These are phyloP conservation scores for Samia ricini DNA, from an alignment of 1,140 invertebrate species.

Conservation along the genomic window DNA sequence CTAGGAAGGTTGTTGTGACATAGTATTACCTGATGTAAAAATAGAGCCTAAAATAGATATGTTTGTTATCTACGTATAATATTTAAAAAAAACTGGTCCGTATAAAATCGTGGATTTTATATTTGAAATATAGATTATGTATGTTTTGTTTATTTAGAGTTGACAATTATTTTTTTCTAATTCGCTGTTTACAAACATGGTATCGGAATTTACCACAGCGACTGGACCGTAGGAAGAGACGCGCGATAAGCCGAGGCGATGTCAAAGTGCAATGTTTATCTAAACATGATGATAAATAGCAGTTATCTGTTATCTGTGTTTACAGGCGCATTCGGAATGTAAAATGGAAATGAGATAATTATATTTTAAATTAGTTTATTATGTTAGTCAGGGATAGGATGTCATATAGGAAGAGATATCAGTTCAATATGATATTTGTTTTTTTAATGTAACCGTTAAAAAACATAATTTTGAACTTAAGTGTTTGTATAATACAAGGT, in stretches of 20 bases:
- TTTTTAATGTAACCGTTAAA: no score
- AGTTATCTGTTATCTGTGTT: constrained; percentile 30
- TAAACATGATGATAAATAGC: constrained; percentile 23
- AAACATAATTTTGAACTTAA: no score
- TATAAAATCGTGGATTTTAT: background rate
- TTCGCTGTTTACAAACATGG: background rate
- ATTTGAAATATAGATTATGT: background rate
- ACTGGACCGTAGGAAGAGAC: background rate
- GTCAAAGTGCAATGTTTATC: constrained; percentile 56
- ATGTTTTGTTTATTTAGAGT: background rate
- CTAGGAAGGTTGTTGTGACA: no score
- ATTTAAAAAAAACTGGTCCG: no score
- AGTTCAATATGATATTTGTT: no score
- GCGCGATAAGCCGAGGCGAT: constrained; percentile 21
- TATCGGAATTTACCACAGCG: background rate
- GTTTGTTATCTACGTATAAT: no score
- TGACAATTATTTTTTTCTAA: background rate
- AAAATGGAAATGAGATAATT: background rate
- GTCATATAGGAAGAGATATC: no score
- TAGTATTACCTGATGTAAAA: no score
- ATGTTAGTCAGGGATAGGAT: no score
- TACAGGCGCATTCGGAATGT: constrained; percentile 10
- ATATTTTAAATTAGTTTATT: no score
- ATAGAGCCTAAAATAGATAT: no score
- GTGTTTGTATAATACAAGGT: no score